Evolutionary conservation across 2,797 vertebrate species (phyloP).

Genomic region (Poliocrania exsul): DNA sequence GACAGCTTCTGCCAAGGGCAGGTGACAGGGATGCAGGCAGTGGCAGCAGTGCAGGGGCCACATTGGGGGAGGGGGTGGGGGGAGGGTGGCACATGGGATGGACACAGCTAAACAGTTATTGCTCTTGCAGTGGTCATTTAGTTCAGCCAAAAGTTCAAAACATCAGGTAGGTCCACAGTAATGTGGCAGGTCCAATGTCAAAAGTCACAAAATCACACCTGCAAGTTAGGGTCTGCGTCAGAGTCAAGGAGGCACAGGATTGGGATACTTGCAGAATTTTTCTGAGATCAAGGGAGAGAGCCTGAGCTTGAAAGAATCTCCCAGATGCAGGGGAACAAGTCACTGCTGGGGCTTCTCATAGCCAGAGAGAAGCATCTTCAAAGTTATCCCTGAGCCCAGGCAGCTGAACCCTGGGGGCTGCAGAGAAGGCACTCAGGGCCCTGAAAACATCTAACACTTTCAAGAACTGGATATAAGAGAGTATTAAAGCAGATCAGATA

Average conservation of each 20-base stretch:
- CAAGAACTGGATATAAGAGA: not conserved
- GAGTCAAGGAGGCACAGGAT: not conserved
- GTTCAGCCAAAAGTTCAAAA: not conserved
- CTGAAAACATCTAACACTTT: not conserved
- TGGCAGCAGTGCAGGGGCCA: not conserved
- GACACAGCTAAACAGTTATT: not conserved
- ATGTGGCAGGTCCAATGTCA: not conserved
- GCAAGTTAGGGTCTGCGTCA: rapidly evolving
- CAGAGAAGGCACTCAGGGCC: not conserved
- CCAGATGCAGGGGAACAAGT: rapidly evolving
- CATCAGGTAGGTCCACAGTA: not conserved
- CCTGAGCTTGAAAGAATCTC: not conserved
- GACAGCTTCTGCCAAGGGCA: not conserved
- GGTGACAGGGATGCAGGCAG: not conserved
- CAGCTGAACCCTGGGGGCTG: not conserved
- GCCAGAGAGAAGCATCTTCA: not conserved
- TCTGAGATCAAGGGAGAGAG: not conserved
- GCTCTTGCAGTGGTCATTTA: not conserved
- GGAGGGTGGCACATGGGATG: too few species aligned
- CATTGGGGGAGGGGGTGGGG: too few species aligned
- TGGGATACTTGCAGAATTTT: not conserved
- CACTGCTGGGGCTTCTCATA: not conserved
- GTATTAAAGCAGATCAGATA: not conserved
- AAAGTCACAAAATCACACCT: not conserved
- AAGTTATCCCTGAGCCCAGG: not conserved